Evolutionary conservation across 2,888 invertebrate species (phyloP).

Genomic region (Melangyna quadrimaculata): DNA sequence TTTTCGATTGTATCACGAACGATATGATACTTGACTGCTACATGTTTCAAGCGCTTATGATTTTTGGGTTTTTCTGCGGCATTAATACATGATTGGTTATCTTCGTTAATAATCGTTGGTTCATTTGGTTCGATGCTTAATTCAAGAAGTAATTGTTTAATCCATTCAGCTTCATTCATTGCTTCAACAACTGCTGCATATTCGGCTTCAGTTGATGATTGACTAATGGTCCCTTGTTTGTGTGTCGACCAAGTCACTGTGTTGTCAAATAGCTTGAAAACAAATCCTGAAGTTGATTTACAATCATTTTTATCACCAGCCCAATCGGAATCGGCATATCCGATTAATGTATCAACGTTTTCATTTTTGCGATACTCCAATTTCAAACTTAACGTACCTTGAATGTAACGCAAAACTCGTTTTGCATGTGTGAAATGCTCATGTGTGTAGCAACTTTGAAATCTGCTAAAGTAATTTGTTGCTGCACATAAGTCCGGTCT

Average conservation of each 20-base stretch:
- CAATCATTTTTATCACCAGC: slow-evolving; percentile 17
- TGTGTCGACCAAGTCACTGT: slow-evolving; percentile 13
- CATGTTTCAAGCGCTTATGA: slow-evolving; percentile 18
- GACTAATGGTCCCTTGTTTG: slow-evolving; percentile 44
- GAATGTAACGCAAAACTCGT: neutral
- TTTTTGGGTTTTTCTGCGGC: slow-evolving; percentile 29
- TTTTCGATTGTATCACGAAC: neutral
- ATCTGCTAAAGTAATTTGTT: slow-evolving; percentile 8
- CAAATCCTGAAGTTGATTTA: slow-evolving; percentile 14
- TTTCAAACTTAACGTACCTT: too few relatives aligned
- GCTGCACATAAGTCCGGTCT: slow-evolving; percentile 19
- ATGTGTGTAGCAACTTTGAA: slow-evolving; percentile 1
- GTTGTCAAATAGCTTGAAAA: slow-evolving; percentile 23
- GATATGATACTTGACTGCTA: neutral
- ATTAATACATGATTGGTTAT: slow-evolving; percentile 43
- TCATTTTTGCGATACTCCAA: neutral
- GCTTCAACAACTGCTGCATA: slow-evolving; percentile 37
- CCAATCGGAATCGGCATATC: slow-evolving; percentile 37
- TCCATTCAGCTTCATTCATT: slow-evolving; percentile 51
- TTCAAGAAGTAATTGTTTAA: slow-evolving; percentile 23
- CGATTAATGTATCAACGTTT: slow-evolving; percentile 16
- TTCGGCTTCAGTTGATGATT: slow-evolving; percentile 55
- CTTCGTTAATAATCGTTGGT: slow-evolving; percentile 13
- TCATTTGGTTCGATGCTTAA: neutral
- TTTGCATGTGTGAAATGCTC: slow-evolving; percentile 18